phyloP scores from a whole-genome alignment of 2,797 vertebrate genomes.

The Psittacula echo region DNA sequence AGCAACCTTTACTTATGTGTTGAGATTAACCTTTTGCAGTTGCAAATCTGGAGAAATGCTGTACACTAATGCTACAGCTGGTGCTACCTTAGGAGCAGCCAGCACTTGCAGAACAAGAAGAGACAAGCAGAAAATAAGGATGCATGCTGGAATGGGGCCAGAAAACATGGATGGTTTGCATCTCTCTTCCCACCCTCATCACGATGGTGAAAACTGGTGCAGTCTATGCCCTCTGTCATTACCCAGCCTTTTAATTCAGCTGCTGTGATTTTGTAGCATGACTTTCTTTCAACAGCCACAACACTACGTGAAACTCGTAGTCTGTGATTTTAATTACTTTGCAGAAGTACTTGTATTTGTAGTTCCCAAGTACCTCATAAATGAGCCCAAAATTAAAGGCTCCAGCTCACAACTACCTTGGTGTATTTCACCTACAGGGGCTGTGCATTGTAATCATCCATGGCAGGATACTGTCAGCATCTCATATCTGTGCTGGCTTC shows the following conservation, averaged over 20 bases:
- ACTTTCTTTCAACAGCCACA: neutral
- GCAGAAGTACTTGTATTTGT: neutral
- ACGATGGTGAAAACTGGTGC: neutral
- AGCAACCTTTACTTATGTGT: neutral
- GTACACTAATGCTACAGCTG: neutral
- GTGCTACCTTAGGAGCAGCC: neutral
- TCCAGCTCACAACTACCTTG: neutral
- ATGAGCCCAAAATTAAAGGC: neutral
- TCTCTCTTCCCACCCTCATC: neutral
- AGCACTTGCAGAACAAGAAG: neutral
- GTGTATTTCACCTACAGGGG: neutral
- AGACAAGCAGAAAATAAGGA: neutral
- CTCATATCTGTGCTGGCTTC: neutral
- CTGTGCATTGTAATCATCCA: neutral
- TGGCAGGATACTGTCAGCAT: neutral
- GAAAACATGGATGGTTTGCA: accelerated
- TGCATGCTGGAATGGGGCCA: neutral
- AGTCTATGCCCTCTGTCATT: accelerated
- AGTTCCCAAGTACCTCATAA: neutral
- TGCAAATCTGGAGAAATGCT: neutral
- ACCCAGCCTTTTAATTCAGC: neutral
- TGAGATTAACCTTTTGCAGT: neutral
- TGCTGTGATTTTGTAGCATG: neutral
- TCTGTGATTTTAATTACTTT: neutral
- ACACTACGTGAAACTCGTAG: accelerated